A percentile compares a stretch with the other conserved stretches of the same genome.
Evolutionary conservation across 2,888 invertebrate genomes (phyloP).

Genomic region (Flexamia atlantica): DNA sequence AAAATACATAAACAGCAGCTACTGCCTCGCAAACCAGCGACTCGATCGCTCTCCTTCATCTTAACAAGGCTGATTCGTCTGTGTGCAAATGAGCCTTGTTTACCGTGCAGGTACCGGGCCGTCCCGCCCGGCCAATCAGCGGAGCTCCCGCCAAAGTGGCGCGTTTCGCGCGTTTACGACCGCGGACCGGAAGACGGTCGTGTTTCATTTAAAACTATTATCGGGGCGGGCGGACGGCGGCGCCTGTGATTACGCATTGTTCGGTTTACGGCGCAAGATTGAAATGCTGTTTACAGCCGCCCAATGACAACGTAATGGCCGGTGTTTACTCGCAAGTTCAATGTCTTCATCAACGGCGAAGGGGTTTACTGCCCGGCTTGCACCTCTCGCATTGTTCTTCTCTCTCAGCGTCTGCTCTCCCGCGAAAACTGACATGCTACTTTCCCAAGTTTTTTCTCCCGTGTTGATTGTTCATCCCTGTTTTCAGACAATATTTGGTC

Average conservation of each 20-base stretch:
- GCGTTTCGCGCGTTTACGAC: constrained; percentile 47
- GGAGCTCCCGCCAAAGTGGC: constrained; percentile 40
- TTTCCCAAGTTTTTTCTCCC: no score
- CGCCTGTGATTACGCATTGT: constrained; percentile 65
- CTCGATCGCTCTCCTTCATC: no score
- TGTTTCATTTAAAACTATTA: constrained; percentile 65
- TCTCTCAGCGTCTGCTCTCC: not conserved
- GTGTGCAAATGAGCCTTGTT: no score
- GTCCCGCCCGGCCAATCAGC: constrained; percentile 20
- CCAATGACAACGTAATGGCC: constrained; percentile 62
- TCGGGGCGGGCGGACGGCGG: constrained; percentile 43
- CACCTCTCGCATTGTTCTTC: constrained; percentile 18
- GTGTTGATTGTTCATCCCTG: no score
- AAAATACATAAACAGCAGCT: no score
- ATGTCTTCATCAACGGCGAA: constrained; percentile 63
- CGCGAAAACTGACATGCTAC: no score
- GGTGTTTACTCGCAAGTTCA: constrained; percentile 65
- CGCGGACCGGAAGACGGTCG: constrained; percentile 57
- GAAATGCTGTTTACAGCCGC: constrained; percentile 56
- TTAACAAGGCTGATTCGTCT: no score
- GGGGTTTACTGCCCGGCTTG: constrained; percentile 14
- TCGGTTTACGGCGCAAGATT: constrained; percentile 45
- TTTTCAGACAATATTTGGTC: no score
- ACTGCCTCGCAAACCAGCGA: no score
- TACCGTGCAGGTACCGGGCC: no score